Evolutionary conservation across 2,888 invertebrate species (phyloP).

Genomic region (Hemithea aestivaria): DNA sequence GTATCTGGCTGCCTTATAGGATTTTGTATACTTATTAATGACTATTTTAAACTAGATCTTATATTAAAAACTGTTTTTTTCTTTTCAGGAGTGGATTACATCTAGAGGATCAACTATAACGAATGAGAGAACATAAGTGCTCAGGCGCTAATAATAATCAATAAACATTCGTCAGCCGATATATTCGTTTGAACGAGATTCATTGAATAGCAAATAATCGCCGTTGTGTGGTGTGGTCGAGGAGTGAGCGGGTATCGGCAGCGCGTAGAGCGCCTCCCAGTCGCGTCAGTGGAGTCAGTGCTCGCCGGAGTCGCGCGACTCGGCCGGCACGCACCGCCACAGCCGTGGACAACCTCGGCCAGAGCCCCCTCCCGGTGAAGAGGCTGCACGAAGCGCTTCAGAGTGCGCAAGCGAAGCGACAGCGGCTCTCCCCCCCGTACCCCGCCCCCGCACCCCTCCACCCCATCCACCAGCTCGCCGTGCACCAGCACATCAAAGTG

Average conservation of each 20-base stretch:
- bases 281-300: slow-evolving; percentile 69
- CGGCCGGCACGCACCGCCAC: slow-evolving; percentile 75
- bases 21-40: slow-evolving; percentile 5
- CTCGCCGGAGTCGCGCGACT: slow-evolving; percentile 77
- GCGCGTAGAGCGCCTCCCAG: slow-evolving; percentile 65
- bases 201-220: slow-evolving; percentile 49
- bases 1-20: slow-evolving; percentile 41
- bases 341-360: slow-evolving; percentile 79
- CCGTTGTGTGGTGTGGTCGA: slow-evolving; percentile 43
- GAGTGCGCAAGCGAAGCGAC: slow-evolving; percentile 80
- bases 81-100: slow-evolving; percentile 67
- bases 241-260: slow-evolving; percentile 51
- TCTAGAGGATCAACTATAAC: slow-evolving; percentile 56
- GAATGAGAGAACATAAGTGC: slow-evolving; percentile 62
- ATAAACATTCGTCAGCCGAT: slow-evolving; percentile 47
- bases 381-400: slow-evolving; percentile 81
- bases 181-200: slow-evolving; percentile 36
- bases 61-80: slow-evolving; percentile 33
- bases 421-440: slow-evolving; percentile 80
- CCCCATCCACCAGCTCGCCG: slow-evolving; percentile 69
- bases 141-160: slow-evolving; percentile 45
- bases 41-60: slow-evolving; percentile 7
- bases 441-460: slow-evolving; percentile 72
- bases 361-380: slow-evolving; percentile 77
- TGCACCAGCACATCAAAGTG: slow-evolving; percentile 73